Evolutionary conservation across 2,888 invertebrate genomes (phyloP).

Genomic region (Dasypogon diadema): DNA sequence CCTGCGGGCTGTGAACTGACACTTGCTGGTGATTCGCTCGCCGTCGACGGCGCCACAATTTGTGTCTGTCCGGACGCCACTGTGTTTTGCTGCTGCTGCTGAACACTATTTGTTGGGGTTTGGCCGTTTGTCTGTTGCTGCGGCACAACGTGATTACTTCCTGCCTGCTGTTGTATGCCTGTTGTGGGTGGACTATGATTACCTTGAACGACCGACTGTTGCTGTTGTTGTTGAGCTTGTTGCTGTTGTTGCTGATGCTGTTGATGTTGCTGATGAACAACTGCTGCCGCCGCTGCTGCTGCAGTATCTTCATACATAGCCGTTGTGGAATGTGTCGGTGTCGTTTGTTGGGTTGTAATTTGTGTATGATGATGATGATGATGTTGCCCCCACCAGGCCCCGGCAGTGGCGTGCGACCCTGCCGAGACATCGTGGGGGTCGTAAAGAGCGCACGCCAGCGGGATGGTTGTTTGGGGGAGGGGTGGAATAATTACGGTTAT

Average conservation of each 20-base stretch:
- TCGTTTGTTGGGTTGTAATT: conserved; percentile 70
- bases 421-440: conserved; percentile 71
- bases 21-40: conserved; percentile 74
- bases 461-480: conserved; percentile 70
- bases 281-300: conserved; percentile 60
- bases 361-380: conserved; percentile 67
- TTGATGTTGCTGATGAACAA: conserved; percentile 56
- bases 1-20: conserved; percentile 70
- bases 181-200: conserved; percentile 50
- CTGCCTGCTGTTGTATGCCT: conserved; percentile 10
- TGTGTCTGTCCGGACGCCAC: conserved; percentile 69
- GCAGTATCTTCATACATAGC: conserved; percentile 73
- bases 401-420: conserved; percentile 71
- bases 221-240: conserved; percentile 62
- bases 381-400: conserved; percentile 70
- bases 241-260: conserved; percentile 63
- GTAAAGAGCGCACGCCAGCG: conserved; percentile 70
- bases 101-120: conserved; percentile 31
- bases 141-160: conserved; percentile 57
- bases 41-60: conserved; percentile 72
- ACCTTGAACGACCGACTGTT: conserved; percentile 56
- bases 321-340: conserved; percentile 71
- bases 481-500: conserved; percentile 70
- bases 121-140: conserved; percentile 58
- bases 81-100: conserved; percentile 63